These are phyloP conservation scores for Dreissena polymorpha DNA, from an alignment of 1,140 invertebrate genomes.

Conservation along the genomic window DNA sequence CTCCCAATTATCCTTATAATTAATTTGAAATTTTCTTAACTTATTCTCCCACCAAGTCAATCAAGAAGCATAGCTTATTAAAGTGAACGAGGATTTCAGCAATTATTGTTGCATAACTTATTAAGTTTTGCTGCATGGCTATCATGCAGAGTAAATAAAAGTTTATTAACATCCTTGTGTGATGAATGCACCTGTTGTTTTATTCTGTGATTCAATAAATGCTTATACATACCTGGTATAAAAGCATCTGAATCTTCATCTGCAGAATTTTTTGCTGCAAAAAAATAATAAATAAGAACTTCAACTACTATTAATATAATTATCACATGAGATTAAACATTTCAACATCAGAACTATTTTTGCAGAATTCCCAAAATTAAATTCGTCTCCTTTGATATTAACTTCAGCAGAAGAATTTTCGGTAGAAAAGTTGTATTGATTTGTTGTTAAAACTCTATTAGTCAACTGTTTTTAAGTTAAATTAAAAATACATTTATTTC, in stretches of 20 bases:
- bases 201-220: background rate
- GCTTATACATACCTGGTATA: conserved; percentile 30
- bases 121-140: background rate
- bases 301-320: background rate
- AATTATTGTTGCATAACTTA: background rate
- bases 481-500: too few species aligned
- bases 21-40: too few species aligned
- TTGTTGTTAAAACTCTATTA: background rate
- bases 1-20: too few species aligned
- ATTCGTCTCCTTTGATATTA: background rate
- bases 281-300: background rate
- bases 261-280: conserved; percentile 9
- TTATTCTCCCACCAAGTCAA: background rate
- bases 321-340: background rate
- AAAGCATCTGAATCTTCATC: conserved; percentile 42
- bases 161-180: background rate
- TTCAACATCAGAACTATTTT: background rate
- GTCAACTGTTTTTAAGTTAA: background rate
- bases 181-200: too few species aligned
- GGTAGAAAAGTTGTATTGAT: background rate
- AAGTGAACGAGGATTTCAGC: background rate
- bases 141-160: background rate
- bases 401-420: background rate
- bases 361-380: too few species aligned
- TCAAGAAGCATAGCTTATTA: background rate